Base-by-base conservation (phyloP, 1,140 invertebrate genomes). In the Pachyrhynchus sulphureomaculatus region DNA sequence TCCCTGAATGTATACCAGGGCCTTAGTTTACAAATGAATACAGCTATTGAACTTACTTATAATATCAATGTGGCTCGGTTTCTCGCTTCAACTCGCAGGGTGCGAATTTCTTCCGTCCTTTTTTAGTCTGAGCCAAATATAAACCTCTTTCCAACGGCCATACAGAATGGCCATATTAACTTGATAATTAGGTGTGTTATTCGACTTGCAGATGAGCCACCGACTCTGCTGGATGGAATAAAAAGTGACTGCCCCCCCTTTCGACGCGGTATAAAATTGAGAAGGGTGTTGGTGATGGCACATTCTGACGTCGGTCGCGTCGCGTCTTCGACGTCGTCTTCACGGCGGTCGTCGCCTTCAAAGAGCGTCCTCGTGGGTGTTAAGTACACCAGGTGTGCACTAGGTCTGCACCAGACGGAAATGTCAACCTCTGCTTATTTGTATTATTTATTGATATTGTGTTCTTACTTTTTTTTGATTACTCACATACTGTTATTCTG, bases 181-280 rank as follows among this genome's bases (percentile, higher is more conserved):
- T 89, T 89, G 86, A 88, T 89, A 89, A 89, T 89, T 89, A 89
- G 87, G 83, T 87, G 83, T 86, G 87, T 88, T 88, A 88, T 89
- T 88, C 84, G 87, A 89, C 87, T 89, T 89, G 88, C 88, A 89
- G 87, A 89, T 89, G 87, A 89, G 88, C 81, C 65, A 73, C 70
- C 68, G 71, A 68, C 68, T 68, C 67, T 64, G 66, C 60, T 71
- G 72, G 72, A 75, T 76, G 73, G 75, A 74, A 76, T 76, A 76
- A 76, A 76, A 76, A 76, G 75, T 74, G 70, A 69, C 70, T 70
- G 70, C 72, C 73, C 73, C 73, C 73, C 70, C 71, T 71, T 75
- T 75, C 69, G 68, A 64, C 68, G 67, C 64, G 67, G 66, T 76
- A 76, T 76, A 76, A 76, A 76, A 74, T 75, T 75, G 72, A 66